Evolutionary conservation across 1,140 invertebrate species (phyloP), one percentile per base, ranked within the genome.

Genomic region (Varroa destructor): DNA sequence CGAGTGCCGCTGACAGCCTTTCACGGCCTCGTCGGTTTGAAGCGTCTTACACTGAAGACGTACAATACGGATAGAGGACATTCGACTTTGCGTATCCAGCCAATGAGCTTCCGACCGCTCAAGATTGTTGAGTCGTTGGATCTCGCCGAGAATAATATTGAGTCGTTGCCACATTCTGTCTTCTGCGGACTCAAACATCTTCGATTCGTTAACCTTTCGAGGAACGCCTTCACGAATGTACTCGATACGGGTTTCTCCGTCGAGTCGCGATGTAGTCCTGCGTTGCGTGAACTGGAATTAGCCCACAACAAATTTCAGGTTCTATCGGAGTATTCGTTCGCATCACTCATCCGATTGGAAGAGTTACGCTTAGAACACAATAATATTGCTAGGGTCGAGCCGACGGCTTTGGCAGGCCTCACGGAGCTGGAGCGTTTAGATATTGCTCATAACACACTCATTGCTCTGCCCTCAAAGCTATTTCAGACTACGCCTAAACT

Each of bases 321-420:
- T 55, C 77, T 93, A 73, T 87, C 88, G 72, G 84, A 87, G 37
- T 86, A 85, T 25, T 86, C 87, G 3, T 90, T 93, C 75, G 86
- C 87, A 71, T 84, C 85, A 6, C 78, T 93, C 6, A 83, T 86
- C 67, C 84, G 89, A 55, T 79, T 93, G 42, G 84, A 85, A 72
- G 86, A 87, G 76, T 82, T 93, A 40, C 86, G 89, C 75, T 82
- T 92, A 71, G 86, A 89, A 79, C 84, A 88, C 75, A 90, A 90
- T 79, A 84, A 83, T 46, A 85, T 90, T 72, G 84, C 85, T 70
- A 82, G 85, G 10, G 79, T 89, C 46, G 87, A 85, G 42, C 87
- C 88, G 77, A 82, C 86, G 73, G 86, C 88, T 56, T 83, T 90
- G 54, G 82, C 82, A 51, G 87, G 87, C 71, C 79, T 90, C 61